Base-by-base conservation (phyloP, 2,888 invertebrate genomes). In the Quadroppia sp. region DNA sequence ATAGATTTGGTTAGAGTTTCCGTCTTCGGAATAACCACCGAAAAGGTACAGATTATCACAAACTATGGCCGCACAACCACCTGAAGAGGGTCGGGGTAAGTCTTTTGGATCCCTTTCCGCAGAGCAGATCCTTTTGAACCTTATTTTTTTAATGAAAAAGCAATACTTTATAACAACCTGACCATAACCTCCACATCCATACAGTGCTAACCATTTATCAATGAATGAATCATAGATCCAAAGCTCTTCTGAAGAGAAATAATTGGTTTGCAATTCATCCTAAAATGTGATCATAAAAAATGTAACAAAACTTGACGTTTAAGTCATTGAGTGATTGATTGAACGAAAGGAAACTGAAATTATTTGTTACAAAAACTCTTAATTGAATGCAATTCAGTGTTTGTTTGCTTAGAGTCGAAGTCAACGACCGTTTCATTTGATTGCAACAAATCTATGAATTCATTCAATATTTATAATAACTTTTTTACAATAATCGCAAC, bases 41-140 rank as follows among this genome's bases (percentile, higher is more conserved):
- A 82, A 79, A 17, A 83, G 74, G 75, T 81, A 82, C 53, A 81
- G 76, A 71, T 76, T 71, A 23, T 79, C 78, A 36, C 79, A 76
- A 13, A 81, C 50, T 4, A 81, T 71, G 71, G 79, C 79, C 23
- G 80, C 80, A 20, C 78, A 76, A 1, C 81, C 79, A 0, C 82
- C 82, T 15, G 82, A 81, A 7, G 80, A 79, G 6, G 80, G 80
- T 4, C 76, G 75, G 23, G 82, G 82, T n/a, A 73, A 69, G 32
- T 73, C 71, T 20, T 23, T 50, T 15, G n/a, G 17, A n/a, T 17
- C 2, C 11, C 75, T 42, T 6, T 77, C 69, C 0, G 80, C 80
- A 1, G 2, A 13, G 64, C 72, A 74, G n/a, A 3, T 42, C 40
- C 73, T 76, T 20, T 56, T 56, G 30, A 59, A 75, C 77, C 77